phyloP scores from a whole-genome alignment of 2,797 vertebrate species.

The Anableps anableps region DNA sequence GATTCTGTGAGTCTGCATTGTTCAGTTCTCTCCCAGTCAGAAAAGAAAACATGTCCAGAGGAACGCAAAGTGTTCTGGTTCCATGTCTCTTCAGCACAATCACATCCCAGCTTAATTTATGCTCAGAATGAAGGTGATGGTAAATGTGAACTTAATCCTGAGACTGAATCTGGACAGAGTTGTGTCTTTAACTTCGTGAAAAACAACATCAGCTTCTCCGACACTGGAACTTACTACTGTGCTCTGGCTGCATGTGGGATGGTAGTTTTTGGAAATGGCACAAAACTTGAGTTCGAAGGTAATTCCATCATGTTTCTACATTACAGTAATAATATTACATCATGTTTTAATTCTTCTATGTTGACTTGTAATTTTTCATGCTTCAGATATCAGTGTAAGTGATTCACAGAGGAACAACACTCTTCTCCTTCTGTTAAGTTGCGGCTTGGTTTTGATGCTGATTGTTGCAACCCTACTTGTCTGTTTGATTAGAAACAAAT shows the following conservation, averaged over 20 bases:
- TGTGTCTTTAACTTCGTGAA: conserved; percentile 42
- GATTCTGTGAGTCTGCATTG: conserved; percentile 36
- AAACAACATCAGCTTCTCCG: conserved; percentile 30
- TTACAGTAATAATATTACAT: background rate
- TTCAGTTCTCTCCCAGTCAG: conserved; percentile 25
- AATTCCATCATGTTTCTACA: rapidly evolving
- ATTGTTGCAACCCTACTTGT: background rate
- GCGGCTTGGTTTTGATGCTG: conserved; percentile 1
- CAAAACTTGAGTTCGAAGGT: background rate
- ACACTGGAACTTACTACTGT: conserved; percentile 56
- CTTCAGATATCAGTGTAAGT: background rate
- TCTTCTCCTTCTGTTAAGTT: rapidly evolving
- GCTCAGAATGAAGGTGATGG: background rate
- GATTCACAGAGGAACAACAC: background rate
- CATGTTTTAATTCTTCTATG: background rate
- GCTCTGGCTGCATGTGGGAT: conserved; percentile 53
- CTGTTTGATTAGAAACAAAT: background rate
- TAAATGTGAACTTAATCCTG: conserved; percentile 14
- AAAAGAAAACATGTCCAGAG: conserved; percentile 14
- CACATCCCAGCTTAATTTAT: conserved; percentile 21
- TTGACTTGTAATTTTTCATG: rapidly evolving
- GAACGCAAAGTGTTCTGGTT: conserved; percentile 36
- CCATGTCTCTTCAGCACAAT: conserved; percentile 11
- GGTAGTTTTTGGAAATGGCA: conserved; percentile 30
- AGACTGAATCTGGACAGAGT: conserved; percentile 1